Evolutionary conservation across 2,888 invertebrate genomes (phyloP), one percentile per base, ranked within the genome.

Genomic region (Cyrtodaria siliqua): DNA sequence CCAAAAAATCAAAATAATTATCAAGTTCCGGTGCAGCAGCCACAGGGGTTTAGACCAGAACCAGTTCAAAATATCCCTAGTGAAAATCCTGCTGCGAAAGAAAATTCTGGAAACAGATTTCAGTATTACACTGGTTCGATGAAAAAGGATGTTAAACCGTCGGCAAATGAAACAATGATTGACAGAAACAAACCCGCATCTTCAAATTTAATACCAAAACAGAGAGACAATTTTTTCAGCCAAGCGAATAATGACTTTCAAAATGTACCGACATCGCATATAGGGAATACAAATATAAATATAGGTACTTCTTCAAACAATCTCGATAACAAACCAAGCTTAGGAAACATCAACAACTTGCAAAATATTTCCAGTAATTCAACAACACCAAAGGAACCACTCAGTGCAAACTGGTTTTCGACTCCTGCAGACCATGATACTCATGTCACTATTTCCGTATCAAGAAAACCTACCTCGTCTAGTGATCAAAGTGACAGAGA

Each of bases 401-500:
- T 71, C 24, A 86, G 71, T 83, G 83, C 82, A 55, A 79, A 84
- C n/a, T 86, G 86, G 86, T 86, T 83, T 70, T 56, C 27, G 9
- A 84, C 86, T 6, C 86, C 86, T 40, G 86, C 82, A 18, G 76
- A 86, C 56, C 74, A 72, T 72, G 82, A 80, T 9, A 68, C 78
- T 16, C 86, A 86, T 64, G 68, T 86, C 9, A 63, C 75, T 27
- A 56, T 64, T 40, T 85, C 83, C 26, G 69, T 78, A 3, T 61
- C 55, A 6, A n/a, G 42, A 18, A 50, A 62, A 23, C 50, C 6
- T 8, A 33, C 33, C 12, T 33, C 33, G 33, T 33, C 33, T 12
- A 12, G 33, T 12, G 44, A 20, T 6, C 16, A 44, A 18, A 52
- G 29, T 26, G 20, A 44, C 23, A 49, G 23, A 6, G 66, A 67